Evolutionary conservation across 2,888 invertebrate genomes (phyloP).

Genomic region (Sarcophaga caerulescens): DNA sequence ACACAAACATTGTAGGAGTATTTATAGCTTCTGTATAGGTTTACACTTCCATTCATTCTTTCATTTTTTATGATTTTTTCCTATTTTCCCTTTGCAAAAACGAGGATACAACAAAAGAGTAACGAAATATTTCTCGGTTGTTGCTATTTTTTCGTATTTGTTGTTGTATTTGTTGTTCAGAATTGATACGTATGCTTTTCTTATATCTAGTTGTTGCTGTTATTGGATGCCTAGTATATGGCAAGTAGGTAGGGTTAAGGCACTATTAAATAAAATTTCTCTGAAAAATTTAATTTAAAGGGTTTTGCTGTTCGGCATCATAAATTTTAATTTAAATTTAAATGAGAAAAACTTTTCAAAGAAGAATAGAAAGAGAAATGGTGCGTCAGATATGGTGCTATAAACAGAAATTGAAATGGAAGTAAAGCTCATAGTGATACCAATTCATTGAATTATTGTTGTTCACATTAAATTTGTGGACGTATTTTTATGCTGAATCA

Average conservation of each 20-base stretch:
- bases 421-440: too few species aligned
- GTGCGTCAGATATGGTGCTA: too few species aligned
- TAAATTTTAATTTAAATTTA: conserved; percentile 53
- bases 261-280: conserved; percentile 39
- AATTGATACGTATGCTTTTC: background rate
- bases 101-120: conserved; percentile 6
- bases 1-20: background rate
- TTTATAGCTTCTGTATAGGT: background rate
- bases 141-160: conserved; percentile 2
- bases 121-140: conserved; percentile 33
- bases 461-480: too few species aligned
- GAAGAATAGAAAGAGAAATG: background rate
- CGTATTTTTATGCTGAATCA: too few species aligned
- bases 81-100: background rate
- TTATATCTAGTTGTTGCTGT: too few species aligned
- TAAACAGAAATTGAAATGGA: too few species aligned
- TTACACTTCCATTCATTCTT: background rate
- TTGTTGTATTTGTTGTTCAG: background rate
- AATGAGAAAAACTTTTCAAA: conserved; percentile 8
- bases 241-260: background rate
- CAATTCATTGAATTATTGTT: too few species aligned
- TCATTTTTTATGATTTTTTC: conserved; percentile 2
- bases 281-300: conserved; percentile 42
- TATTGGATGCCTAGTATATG: background rate
- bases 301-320: conserved; percentile 14